A percentile compares a stretch with the other conserved stretches of the same genome.
Evolutionary conservation across 2,113 vertebrate genomes (phyloP).

Genomic region (Oreochromis niloticus): DNA sequence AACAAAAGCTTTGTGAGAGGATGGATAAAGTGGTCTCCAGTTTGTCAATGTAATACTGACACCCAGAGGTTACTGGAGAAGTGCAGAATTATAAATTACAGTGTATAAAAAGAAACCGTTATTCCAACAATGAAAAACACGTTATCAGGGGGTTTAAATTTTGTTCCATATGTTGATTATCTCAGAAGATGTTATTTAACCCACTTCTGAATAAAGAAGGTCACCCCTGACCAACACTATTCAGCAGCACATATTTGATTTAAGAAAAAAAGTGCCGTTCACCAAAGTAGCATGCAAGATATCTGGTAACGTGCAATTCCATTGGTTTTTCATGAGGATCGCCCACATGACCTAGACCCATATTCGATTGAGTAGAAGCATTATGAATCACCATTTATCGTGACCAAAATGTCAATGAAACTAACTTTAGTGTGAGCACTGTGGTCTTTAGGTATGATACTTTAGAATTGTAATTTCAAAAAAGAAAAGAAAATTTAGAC

Average conservation of each 20-base stretch:
- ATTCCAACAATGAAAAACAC: neutral
- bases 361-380: neutral
- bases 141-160: neutral
- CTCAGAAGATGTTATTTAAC: neutral
- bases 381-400: neutral
- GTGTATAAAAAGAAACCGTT: neutral
- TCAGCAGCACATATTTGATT: fast-evolving
- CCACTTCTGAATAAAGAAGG: neutral
- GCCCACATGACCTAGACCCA: neutral
- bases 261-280: neutral
- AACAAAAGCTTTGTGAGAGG: neutral
- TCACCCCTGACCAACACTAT: neutral
- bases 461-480: neutral
- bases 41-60: neutral
- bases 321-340: fast-evolving
- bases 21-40: neutral
- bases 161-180: neutral
- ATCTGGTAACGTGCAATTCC: neutral
- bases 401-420: neutral
- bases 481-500: neutral
- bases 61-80: neutral
- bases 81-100: too few relatives aligned
- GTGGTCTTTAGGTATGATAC: neutral
- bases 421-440: neutral
- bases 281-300: neutral